Percentiles rank a stretch among this genome's conserved stretches.
Conservation (phyloP, 2,888 invertebrate species). For the Erebia ligea region DNA sequence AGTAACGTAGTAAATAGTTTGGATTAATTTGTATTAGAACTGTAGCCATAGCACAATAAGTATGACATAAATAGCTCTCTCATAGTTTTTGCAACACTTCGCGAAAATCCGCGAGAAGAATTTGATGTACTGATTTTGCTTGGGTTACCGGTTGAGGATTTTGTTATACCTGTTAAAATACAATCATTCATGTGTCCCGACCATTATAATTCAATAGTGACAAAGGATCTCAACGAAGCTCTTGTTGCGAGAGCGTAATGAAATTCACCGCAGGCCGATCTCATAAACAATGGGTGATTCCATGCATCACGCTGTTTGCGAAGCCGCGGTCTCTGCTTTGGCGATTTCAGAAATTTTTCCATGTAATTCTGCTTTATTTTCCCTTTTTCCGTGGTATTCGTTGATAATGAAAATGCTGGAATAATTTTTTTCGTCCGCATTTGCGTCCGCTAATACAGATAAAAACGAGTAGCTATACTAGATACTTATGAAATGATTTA, state of each 20-base stretch:
- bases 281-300: constrained; percentile 62
- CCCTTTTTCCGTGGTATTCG: constrained; percentile 31
- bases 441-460: not conserved
- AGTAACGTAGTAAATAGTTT: no score
- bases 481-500: not conserved
- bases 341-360: constrained; percentile 38
- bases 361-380: constrained; percentile 37
- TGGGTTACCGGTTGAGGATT: no score
- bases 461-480: not conserved
- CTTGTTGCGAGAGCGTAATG: constrained; percentile 63
- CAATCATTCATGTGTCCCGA: constrained; percentile 45
- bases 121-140: no score
- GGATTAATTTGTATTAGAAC: no score
- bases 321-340: constrained; percentile 40
- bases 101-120: no score
- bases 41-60: no score
- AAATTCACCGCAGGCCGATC: constrained; percentile 62
- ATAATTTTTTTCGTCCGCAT: not conserved
- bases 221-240: constrained; percentile 58
- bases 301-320: constrained; percentile 48
- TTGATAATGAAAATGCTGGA: constrained; percentile 31
- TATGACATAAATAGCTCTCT: not conserved
- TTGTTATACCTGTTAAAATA: no score
- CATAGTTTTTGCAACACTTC: not conserved
- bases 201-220: constrained; percentile 59